A percentile compares a stretch with the other conserved stretches of the same genome.
phyloP scores from a whole-genome alignment of 2,888 invertebrate genomes.

The Tachystola acroxantha region DNA sequence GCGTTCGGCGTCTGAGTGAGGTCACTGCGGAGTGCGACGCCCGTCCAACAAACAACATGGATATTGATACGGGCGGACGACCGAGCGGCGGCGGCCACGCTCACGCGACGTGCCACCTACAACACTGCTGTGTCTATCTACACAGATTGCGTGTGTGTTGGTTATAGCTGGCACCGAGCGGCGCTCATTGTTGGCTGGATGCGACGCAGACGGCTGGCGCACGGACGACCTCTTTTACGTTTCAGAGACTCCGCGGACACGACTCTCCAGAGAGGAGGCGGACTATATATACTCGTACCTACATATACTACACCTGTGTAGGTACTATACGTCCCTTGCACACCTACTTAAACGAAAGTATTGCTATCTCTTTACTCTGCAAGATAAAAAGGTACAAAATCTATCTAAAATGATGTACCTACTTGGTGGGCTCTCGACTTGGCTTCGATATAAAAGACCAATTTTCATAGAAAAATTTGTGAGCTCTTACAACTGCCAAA shows the following conservation, averaged over 20 bases:
- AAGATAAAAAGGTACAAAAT: no score
- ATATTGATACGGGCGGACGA: conserved; percentile 42
- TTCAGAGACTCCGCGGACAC: conserved; percentile 55
- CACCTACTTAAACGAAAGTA: no score
- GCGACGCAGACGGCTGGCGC: conserved; percentile 31
- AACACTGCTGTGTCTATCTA: conserved; percentile 44
- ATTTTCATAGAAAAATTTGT: no score
- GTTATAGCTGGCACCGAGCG: conserved; percentile 47
- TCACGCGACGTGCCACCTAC: conserved; percentile 65
- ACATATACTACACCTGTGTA: no score
- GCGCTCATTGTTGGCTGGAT: conserved; percentile 54
- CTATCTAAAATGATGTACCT: no score
- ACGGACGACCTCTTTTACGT: conserved; percentile 67
- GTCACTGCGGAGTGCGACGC: conserved; percentile 56
- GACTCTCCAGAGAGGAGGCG: conserved; percentile 32
- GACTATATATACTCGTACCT: background rate
- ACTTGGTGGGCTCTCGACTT: no score
- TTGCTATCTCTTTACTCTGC: no score
- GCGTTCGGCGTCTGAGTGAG: conserved; percentile 39
- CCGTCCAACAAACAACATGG: conserved; percentile 45
- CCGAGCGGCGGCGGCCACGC: conserved; percentile 51
- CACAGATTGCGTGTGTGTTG: conserved; percentile 43
- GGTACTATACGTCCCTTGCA: no score
- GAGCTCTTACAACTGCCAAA: no score
- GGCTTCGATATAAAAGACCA: no score